These are phyloP conservation scores for Melanotaenia duboulayi DNA, from an alignment of 2,113 vertebrate species.

Conservation along the genomic window DNA sequence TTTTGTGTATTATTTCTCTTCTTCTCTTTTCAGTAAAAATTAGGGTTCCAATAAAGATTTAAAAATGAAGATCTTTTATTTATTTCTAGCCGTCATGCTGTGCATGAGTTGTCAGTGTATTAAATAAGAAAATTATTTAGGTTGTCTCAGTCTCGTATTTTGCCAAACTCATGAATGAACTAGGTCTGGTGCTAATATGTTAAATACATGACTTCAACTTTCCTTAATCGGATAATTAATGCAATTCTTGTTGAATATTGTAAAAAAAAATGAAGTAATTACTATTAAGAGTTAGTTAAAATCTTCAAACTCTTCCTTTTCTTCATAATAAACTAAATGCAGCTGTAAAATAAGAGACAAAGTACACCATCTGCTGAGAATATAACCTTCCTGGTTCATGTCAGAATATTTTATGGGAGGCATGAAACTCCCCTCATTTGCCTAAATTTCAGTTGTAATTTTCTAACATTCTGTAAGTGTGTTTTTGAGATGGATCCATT, in stretches of 20 bases:
- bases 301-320: not conserved
- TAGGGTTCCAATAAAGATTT: constrained; percentile 38
- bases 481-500: not conserved
- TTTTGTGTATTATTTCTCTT: not conserved
- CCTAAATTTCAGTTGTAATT: constrained; percentile 20
- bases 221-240: not conserved
- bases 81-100: too few relatives aligned
- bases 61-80: not conserved
- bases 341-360: not conserved
- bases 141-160: not conserved
- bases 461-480: constrained; percentile 4
- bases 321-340: not conserved
- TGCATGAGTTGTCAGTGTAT: too few relatives aligned
- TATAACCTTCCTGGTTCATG: not conserved
- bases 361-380: not conserved
- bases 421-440: constrained; percentile 11
- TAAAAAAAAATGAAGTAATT: not conserved
- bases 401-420: not conserved
- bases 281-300: not conserved
- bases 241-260: not conserved
- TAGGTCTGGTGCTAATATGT: not conserved
- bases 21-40: constrained; percentile 7
- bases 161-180: not conserved
- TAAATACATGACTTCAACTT: not conserved
- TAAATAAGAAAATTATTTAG: too few relatives aligned